Evolutionary conservation across 1,140 invertebrate species (phyloP).

Genomic region (Ctenoplectra terminalis): DNA sequence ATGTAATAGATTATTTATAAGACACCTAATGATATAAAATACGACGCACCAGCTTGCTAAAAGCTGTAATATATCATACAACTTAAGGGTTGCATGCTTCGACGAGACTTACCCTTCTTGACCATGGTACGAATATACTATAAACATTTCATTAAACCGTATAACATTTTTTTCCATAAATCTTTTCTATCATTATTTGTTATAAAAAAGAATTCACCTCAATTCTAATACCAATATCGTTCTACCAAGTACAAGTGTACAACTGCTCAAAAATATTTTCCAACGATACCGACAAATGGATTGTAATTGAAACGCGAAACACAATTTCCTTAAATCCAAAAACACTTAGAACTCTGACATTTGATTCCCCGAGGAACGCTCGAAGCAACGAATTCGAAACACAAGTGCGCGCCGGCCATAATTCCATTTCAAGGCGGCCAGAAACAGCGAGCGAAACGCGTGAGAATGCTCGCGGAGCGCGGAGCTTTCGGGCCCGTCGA

Average conservation of each 20-base stretch:
- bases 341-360: background rate
- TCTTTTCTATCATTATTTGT: background rate
- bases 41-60: background rate
- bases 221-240: too few relatives aligned
- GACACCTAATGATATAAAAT: background rate
- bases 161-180: background rate
- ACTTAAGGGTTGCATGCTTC: background rate
- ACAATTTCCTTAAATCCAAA: too few relatives aligned
- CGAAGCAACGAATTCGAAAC: slow-evolving; percentile 20
- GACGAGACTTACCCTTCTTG: background rate
- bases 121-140: background rate
- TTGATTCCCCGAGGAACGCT: background rate
- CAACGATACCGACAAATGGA: too few relatives aligned
- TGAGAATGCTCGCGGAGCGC: slow-evolving; percentile 32
- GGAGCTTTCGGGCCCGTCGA: slow-evolving; percentile 2
- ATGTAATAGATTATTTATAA: slow-evolving; percentile 7
- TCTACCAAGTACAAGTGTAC: too few relatives aligned
- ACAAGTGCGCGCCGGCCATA: background rate
- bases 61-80: slow-evolving; percentile 1
- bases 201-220: background rate
- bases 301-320: background rate
- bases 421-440: slow-evolving; percentile 21
- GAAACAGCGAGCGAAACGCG: slow-evolving; percentile 15
- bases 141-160: background rate
- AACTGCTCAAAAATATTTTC: too few relatives aligned